Percentiles rank a stretch among this genome's conserved stretches.
Conservation (phyloP, 2,888 invertebrate species). For the Aporophyla lueneburgensis region DNA sequence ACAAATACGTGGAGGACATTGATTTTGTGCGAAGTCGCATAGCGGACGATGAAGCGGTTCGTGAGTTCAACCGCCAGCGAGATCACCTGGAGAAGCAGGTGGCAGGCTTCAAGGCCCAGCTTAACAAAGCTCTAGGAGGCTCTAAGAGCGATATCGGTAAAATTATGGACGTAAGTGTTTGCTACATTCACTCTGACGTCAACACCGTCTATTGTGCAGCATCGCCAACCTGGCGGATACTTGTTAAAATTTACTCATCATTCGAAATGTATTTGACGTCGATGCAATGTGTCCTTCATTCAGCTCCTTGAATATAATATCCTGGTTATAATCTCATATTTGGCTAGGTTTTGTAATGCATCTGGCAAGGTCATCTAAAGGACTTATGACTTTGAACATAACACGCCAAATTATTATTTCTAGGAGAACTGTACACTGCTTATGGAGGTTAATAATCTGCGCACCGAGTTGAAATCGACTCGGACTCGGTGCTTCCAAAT, state of each 20-base stretch:
- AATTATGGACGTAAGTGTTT: constrained; percentile 91
- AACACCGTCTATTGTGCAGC: not conserved
- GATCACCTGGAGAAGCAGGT: constrained; percentile 94
- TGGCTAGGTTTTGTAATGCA: not conserved
- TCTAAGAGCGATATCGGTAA: constrained; percentile 91
- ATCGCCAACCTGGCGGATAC: not conserved
- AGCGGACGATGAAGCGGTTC: constrained; percentile 93
- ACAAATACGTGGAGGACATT: constrained; percentile 93
- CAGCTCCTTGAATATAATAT: not conserved
- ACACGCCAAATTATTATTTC: constrained; percentile 36
- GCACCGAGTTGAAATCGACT: constrained; percentile 92
- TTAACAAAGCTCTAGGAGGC: constrained; percentile 82
- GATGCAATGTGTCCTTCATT: not conserved
- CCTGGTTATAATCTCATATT: not conserved
- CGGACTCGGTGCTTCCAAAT: constrained; percentile 93
- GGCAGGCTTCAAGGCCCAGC: constrained; percentile 80
- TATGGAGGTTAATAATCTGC: constrained; percentile 94
- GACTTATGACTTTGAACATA: not conserved
- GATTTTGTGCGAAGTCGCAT: constrained; percentile 92
- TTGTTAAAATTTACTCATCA: not conserved
- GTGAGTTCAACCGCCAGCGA: constrained; percentile 95
- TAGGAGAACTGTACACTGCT: constrained; percentile 95
- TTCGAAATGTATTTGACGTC: not conserved
- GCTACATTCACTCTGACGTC: not conserved
- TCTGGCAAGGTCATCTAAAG: not conserved